Base-by-base conservation (phyloP, 92 coral and sea anemone genomes). In the Galaxea fascicularis region DNA sequence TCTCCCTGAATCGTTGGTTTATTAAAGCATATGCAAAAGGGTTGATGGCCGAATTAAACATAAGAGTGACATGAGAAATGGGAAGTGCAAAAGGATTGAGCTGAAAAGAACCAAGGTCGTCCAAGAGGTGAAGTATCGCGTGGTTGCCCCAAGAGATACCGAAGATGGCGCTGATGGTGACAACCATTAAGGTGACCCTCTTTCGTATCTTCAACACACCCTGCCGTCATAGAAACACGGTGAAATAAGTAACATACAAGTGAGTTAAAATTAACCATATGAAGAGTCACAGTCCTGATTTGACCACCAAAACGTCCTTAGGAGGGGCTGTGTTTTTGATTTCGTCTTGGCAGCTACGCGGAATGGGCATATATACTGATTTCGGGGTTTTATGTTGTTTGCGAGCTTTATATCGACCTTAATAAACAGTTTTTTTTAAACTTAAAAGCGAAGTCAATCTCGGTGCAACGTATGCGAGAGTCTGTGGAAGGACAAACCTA, bases 1-100 rank as follows among this genome's bases (percentile, higher is more conserved):
- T 67, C 47, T 35, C 47, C 47, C 24, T 67, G 73, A 67, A 67
- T 67, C 73, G 46, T 30, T 67, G 15, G 73, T 29, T 67, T 67
- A 29, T 67, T 17, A 67, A 24, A 1, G 73, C 73, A 22, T 67
- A 67, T 17, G 47, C 73, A 67, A 67, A 67, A 9, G 68, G 68
- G 26, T 63, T 22, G 31, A 63, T 35, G 13, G 68, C 68, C 16
- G 68, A 63, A 25, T 63, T 67, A 18, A 67, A 67, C 46, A 35
- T 67, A 17, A 67, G 16, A 10, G 4, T 29, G 13, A 17, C 15
- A 31, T 67, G 73, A 18, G 47, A 16, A 31, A 67, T 31, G 47
- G 73, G 49, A 31, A 67, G 13, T 29, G 49, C 47, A 18, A 67
- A 30, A 67, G 73, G 73, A 2, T 17, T 67, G n/a, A 67, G 47